Conservation (phyloP, 1,140 invertebrate species). For the Kradibia gibbosae region DNA sequence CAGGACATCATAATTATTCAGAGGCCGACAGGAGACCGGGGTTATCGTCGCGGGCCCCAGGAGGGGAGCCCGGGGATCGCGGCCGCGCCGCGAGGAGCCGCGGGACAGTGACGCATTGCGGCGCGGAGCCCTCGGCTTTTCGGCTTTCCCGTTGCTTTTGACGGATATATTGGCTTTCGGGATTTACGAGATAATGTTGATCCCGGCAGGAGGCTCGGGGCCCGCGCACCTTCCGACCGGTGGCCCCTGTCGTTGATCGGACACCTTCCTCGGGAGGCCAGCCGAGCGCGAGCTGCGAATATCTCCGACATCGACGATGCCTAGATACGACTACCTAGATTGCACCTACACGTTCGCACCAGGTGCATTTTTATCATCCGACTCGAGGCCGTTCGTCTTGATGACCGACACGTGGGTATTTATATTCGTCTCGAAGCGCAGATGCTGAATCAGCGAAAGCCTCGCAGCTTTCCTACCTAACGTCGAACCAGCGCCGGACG, state of each 20-base stretch:
- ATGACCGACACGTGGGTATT: not conserved
- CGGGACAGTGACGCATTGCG: conserved; percentile 31
- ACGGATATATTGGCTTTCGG: not conserved
- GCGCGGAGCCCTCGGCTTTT: not conserved
- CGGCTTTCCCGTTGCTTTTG: not conserved
- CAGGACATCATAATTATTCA: conserved; percentile 58
- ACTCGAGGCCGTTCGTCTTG: not conserved
- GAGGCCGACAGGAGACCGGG: not conserved
- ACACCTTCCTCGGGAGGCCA: not conserved
- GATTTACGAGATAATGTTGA: not conserved
- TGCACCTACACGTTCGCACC: not conserved
- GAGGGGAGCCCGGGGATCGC: not conserved
- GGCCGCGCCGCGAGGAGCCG: not conserved
- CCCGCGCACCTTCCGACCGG: not conserved
- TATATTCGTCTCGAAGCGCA: not conserved
- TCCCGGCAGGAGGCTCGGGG: not conserved
- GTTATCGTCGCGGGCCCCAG: not conserved
- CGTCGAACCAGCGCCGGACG: not conserved
- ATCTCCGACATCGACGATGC: not conserved
- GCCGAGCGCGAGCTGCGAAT: not conserved
- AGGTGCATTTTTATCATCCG: not conserved
- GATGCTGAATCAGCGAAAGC: not conserved
- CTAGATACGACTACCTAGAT: not conserved
- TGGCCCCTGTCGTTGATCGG: not conserved
- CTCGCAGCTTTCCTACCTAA: not conserved